Evolutionary conservation across 2,797 vertebrate species (phyloP).

Genomic region (Sebastes minor): DNA sequence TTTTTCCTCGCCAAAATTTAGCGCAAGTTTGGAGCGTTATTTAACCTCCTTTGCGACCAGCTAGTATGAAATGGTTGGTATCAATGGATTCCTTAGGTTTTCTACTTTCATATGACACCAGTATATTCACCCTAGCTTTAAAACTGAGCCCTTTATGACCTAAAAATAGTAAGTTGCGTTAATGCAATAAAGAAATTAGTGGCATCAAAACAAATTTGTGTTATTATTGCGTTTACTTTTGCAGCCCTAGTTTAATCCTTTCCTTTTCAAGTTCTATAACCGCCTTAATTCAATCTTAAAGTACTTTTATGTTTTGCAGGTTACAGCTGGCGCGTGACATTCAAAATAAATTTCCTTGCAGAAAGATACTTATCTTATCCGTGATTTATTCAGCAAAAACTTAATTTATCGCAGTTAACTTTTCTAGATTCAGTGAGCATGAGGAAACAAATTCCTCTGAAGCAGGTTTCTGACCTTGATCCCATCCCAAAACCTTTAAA

Average conservation of each 20-base stretch:
- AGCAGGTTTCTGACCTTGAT: not conserved
- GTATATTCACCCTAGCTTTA: too few species aligned
- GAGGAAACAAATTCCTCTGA: not conserved
- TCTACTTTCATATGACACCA: too few species aligned
- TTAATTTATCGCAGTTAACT: not conserved
- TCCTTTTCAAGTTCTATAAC: not conserved
- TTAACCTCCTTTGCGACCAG: too few species aligned
- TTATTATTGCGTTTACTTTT: too few species aligned
- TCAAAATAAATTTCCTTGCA: not conserved
- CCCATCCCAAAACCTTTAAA: too few species aligned
- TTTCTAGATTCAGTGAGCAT: not conserved
- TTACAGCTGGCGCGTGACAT: not conserved
- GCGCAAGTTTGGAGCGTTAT: too few species aligned
- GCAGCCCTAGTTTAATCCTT: not conserved
- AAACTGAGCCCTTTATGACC: rapidly evolving
- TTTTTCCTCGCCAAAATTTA: too few species aligned
- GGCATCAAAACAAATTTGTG: too few species aligned
- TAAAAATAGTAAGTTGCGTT: too few species aligned
- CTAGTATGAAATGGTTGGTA: too few species aligned
- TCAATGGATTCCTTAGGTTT: too few species aligned
- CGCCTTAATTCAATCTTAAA: constrained; percentile 13
- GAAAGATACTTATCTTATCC: not conserved
- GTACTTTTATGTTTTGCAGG: not conserved
- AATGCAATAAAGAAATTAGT: too few species aligned
- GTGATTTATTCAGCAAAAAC: not conserved